Conservation (phyloP, 2,888 invertebrate species). For the Dyspetes luteomarginatus region DNA sequence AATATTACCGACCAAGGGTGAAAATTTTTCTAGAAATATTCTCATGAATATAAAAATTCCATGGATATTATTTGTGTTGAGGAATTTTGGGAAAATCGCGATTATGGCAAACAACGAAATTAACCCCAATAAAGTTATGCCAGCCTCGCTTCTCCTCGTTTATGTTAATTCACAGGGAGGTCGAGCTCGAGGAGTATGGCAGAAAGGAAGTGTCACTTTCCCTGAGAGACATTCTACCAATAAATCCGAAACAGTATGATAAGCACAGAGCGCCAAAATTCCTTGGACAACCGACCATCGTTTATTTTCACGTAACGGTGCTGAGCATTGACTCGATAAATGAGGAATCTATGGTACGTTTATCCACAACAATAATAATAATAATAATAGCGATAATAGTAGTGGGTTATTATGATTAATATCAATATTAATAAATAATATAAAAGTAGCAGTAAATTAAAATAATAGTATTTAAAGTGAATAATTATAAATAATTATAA, state of each 20-base stretch:
- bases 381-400: no score
- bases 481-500: no score
- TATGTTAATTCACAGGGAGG: slow-evolving; percentile 78
- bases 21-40: no score
- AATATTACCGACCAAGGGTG: neutral
- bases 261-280: slow-evolving; percentile 95
- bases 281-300: slow-evolving; percentile 93
- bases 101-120: neutral
- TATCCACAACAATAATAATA: neutral
- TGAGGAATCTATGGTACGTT: slow-evolving; percentile 95
- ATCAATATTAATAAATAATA: no score
- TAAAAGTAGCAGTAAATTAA: no score
- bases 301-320: slow-evolving; percentile 96
- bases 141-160: slow-evolving; percentile 74
- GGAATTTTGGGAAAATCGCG: neutral
- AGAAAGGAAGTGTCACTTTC: slow-evolving; percentile 88
- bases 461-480: no score
- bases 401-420: no score
- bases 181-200: slow-evolving; percentile 81
- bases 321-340: slow-evolving; percentile 97
- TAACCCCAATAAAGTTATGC: slow-evolving; percentile 43
- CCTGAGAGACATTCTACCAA: slow-evolving; percentile 92
- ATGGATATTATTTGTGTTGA: neutral
- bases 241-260: slow-evolving; percentile 93
- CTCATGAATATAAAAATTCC: no score